These are phyloP conservation scores for Neogale vison DNA, from an alignment of 2,113 vertebrate species.

Conservation along the genomic window DNA sequence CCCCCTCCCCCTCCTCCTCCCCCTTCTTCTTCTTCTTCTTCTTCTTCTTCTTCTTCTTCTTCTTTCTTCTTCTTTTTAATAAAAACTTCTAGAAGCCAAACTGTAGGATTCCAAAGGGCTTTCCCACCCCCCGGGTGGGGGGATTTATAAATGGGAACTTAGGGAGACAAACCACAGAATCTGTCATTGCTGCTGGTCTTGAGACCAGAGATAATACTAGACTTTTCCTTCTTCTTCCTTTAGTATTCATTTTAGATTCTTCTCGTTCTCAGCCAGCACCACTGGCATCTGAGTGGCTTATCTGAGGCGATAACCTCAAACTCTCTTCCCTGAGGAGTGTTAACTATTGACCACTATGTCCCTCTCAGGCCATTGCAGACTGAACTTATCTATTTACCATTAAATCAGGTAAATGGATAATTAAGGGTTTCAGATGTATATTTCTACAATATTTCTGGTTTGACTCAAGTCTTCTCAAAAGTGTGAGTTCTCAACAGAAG, in stretches of 20 bases:
- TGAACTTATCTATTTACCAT: background rate
- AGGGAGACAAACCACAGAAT: background rate
- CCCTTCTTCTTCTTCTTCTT: fast-evolving
- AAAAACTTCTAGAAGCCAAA: background rate
- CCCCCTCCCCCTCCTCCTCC: too few relatives aligned
- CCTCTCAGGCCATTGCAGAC: background rate
- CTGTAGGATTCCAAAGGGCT: background rate
- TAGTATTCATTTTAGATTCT: background rate
- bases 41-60: too few relatives aligned
- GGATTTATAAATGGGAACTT: background rate
- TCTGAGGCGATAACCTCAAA: background rate
- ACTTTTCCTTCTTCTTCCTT: background rate
- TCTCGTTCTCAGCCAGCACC: fast-evolving
- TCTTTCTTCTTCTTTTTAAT: background rate
- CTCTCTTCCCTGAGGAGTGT: background rate
- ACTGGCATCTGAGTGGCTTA: background rate
- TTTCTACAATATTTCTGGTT: background rate
- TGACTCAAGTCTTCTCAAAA: background rate
- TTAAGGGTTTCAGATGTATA: background rate
- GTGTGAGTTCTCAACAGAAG: background rate
- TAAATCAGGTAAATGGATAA: background rate
- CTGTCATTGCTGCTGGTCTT: background rate
- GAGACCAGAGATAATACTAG: background rate
- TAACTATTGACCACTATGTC: background rate
- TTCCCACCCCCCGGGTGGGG: fast-evolving